Base-by-base conservation (phyloP, 1,140 invertebrate species). In the Drosophila repletoides region DNA sequence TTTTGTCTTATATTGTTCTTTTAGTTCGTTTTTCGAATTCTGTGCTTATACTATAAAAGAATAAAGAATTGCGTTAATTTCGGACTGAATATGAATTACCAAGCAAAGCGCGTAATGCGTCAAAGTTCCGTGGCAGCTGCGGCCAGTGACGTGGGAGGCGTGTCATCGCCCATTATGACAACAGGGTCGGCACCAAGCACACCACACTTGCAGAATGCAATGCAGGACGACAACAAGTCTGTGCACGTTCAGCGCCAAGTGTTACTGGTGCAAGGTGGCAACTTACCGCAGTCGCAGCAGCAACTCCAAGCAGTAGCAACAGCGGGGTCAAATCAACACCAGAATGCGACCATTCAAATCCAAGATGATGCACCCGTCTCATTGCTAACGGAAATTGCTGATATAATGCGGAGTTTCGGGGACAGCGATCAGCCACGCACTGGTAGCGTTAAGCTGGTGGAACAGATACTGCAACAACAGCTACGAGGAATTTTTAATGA, bases 391-490 rank as follows among this genome's bases (percentile, higher is more conserved):
- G 89, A 90, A 34, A 90, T 90, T 33, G 88, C 89, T 0, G 89
- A 90, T 48, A 90, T 90, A 7, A 90, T 90, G 89, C 77, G 89
- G 1, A 90, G 89, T 15, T 89, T 88, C 36, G 89, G 89, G 0
- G 89, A 90, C 28, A 77, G 88, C 22, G 84, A 88, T 48, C 77
- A 88, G 31, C 89, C 89, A 0, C 67, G 77, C 0, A 71, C 68
- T 3, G 72, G 74, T 0, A 88, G 89, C 38, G 87, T 90, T 0
- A 88, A 90, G 26, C 46, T 90, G 43, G 84, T 90, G 0, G 89
- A 90, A 45, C 88, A 90, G 29, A 90, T 90, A 29, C 49, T 90
- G 2, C 84, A 90, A 33, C 89, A 90, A 63, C 89, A 90, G 41
- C 31, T 90, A 14, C 72, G 88, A 3, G 89, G 84, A 0, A 89